Conservation (phyloP, 2,888 invertebrate genomes). For the Eurois occulta region DNA sequence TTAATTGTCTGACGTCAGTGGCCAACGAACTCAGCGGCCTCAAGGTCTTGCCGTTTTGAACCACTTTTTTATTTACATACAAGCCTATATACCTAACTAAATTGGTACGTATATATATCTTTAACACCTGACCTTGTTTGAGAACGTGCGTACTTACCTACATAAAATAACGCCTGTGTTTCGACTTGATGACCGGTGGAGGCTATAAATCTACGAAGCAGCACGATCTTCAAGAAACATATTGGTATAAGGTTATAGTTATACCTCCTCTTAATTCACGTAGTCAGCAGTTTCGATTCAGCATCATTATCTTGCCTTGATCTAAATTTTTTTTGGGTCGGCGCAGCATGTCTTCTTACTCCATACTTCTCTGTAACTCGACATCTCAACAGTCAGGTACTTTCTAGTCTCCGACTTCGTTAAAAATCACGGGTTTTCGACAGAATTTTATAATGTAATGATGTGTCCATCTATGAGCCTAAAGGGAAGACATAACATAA, state of each 20-base stretch:
- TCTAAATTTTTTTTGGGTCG: not conserved
- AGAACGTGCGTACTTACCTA: not conserved
- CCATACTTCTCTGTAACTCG: not conserved
- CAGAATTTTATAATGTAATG: not conserved
- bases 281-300: conserved; percentile 1
- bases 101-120: conserved; percentile 22
- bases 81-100: conserved; percentile 39
- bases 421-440: not conserved
- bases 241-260: not conserved
- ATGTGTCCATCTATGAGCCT: not conserved
- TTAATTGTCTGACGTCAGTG: conserved; percentile 70
- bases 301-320: not conserved
- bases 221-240: conserved; percentile 5
- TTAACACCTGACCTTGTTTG: conserved; percentile 35
- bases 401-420: not conserved
- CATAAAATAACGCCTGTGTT: conserved; percentile 6
- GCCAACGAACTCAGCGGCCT: conserved; percentile 65
- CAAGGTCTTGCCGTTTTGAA: conserved; percentile 70
- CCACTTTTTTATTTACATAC: conserved; percentile 61
- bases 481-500: not conserved
- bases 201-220: conserved; percentile 15
- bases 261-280: conserved; percentile 1
- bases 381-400: not conserved
- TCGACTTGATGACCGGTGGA: conserved; percentile 29
- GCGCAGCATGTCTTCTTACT: not conserved